Conservation (phyloP, 1,140 invertebrate species). For the Yoshiicerus persimilis region DNA sequence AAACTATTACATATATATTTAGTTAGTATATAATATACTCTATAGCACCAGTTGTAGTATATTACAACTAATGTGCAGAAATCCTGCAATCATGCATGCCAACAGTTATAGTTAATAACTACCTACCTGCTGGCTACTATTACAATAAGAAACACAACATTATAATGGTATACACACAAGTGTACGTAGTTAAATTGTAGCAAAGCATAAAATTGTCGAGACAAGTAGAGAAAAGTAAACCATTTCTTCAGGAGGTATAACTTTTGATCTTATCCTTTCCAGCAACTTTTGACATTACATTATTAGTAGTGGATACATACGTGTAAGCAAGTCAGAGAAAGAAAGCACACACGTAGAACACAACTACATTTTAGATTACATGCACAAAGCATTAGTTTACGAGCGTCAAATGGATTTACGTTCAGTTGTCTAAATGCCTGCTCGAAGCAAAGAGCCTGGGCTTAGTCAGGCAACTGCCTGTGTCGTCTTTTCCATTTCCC, state of each 20-base stretch:
- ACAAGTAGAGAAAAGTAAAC: neutral
- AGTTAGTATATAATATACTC: too few species aligned
- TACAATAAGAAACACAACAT: too few species aligned
- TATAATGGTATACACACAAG: neutral
- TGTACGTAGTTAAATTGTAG: neutral
- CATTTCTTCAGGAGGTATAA: neutral
- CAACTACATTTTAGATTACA: neutral
- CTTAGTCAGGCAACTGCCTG: neutral
- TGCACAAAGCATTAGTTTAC: neutral
- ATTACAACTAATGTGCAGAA: too few species aligned
- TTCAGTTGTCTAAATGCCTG: neutral
- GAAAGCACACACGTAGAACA: neutral
- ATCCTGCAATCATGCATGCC: too few species aligned
- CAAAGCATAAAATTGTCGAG: neutral
- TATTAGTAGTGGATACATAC: neutral
- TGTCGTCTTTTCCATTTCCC: neutral
- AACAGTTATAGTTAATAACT: too few species aligned
- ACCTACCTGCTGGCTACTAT: too few species aligned
- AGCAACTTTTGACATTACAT: neutral
- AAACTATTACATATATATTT: too few species aligned
- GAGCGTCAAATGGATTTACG: neutral
- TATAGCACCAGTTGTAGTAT: too few species aligned
- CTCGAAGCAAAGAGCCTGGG: neutral
- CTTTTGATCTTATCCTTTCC: neutral
- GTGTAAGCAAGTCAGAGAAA: neutral